These are phyloP conservation scores for Phrynosoma platyrhinos DNA, from an alignment of 2,113 vertebrate species.

Conservation along the genomic window DNA sequence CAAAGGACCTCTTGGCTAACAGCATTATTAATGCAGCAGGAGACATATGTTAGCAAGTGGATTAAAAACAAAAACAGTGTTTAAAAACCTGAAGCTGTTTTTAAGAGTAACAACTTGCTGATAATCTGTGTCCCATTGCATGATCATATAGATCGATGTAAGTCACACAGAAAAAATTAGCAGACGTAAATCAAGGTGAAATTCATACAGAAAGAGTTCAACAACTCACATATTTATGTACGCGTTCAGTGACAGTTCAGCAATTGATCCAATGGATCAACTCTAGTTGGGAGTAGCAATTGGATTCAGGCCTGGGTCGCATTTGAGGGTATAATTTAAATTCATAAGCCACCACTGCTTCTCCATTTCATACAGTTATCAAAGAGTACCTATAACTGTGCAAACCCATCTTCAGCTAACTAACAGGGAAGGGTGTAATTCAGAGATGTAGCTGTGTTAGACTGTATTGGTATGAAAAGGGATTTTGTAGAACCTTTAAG, in stretches of 20 bases:
- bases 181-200: not conserved
- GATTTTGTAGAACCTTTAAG: too few relatives aligned
- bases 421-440: not conserved
- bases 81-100: not conserved
- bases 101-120: not conserved
- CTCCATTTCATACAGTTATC: not conserved
- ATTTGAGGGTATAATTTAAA: not conserved
- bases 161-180: not conserved
- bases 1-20: rapidly evolving
- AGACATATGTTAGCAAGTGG: not conserved
- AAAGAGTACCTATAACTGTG: not conserved
- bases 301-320: too few relatives aligned
- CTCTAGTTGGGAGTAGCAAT: too few relatives aligned
- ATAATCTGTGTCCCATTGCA: not conserved
- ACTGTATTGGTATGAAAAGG: too few relatives aligned
- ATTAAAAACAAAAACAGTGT: not conserved
- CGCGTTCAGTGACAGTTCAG: too few relatives aligned
- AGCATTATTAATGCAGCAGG: rapidly evolving
- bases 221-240: not conserved
- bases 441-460: too few relatives aligned
- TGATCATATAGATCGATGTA: not conserved
- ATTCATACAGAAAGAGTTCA: not conserved
- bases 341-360: not conserved
- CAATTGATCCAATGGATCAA: too few relatives aligned
- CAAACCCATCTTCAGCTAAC: not conserved